Base-by-base conservation (phyloP, 2,113 vertebrate genomes). In the Crotophaga sulcirostris region DNA sequence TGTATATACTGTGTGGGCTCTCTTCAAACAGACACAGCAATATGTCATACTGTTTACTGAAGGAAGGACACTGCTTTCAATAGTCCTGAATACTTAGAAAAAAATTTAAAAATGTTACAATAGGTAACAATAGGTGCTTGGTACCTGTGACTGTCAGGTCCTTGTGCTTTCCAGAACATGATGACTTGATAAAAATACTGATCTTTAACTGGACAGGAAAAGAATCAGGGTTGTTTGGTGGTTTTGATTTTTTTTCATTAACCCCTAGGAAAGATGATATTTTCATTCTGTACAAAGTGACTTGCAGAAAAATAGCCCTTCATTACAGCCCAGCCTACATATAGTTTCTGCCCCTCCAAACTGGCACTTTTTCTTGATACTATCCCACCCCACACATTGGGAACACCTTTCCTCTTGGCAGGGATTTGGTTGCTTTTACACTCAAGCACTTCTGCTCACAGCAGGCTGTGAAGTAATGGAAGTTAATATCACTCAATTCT, bases 391-490 rank as follows among this genome's bases (percentile, higher is more conserved):
- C 1, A 0, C 2, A 3, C 40, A 52, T 77, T 64, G 72, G 72
- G 68, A 94, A 68, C 69, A 68, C 31, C 88, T 89, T 74, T 64
- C 68, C 47, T 92, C 90, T 89, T 94, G 66, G 93, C 94, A 93
- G 64, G 64, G 60, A 94, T 91, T 91, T 87, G 33, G 85, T 84
- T 91, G 76, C 68, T 95, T 96, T 90, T 92, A 70, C 64, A 86
- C 91, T 83, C 88, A 86, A 88, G 85, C 83, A 52, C 56, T 95
- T 95, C 92, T 96, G 69, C 56, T 93, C 88, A 78, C 93, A 93
- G 85, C 72, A 86, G 88, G 76, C 36, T 19, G 3, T 89, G 93
- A 77, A 90, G 73, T 89, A 97, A 90, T 95, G 40, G 60, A 86
- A 93, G 90, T 88, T 92, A 92, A 68, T 90, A 94, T 84, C 79